Base-by-base conservation (phyloP, 2,113 vertebrate genomes). In the Platanista minor region DNA sequence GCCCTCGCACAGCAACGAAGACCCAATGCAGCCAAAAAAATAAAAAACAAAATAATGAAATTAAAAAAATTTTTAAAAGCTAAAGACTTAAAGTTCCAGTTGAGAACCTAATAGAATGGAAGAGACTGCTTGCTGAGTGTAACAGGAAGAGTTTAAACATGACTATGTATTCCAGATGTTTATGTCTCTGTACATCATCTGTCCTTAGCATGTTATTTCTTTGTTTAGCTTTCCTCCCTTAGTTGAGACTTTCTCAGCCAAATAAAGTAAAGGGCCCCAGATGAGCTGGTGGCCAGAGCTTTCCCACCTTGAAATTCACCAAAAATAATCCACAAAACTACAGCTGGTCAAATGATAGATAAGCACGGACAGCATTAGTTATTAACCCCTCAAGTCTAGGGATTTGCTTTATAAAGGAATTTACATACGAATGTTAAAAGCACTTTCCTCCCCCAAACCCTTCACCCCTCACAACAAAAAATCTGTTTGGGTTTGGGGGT, bases 401-500 rank as follows among this genome's bases (percentile, higher is more conserved):
- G 14, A 77, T 71, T 81, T 80, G 31, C 49, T 84, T 91, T 74
- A 90, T 31, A 49, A 75, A 93, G 29, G 14, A 95, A 93, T 86
- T 93, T 54, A 89, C 36, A 41, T 36, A 46, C 23, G 59, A 62
- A 54, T 49, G 64, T 31, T 78, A 43, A 72, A 69, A 96, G 12
- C 27, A n/a, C 12, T 72, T 36, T 62, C 39, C 39, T 81, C 71
- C 54, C 31, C 49, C 46, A 85, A 88, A 90, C 59, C 49, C 54
- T 86, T 96, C 59, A 93, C 15, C 23, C n/a, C 17, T 95, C 75
- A 84, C 36, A 97, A 85, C 88, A 84, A 80, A 52, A 91, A 72
- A 96, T 61, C 83, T 89, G 62, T 91, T 96, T 92, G 83, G n/a
- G 88, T 82, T 61, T 72, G 12, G n/a, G n/a, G 57, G 91, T 33